These are phyloP conservation scores for Cetoscarus ocellatus DNA, from an alignment of 2,797 vertebrate genomes.

Conservation along the genomic window DNA sequence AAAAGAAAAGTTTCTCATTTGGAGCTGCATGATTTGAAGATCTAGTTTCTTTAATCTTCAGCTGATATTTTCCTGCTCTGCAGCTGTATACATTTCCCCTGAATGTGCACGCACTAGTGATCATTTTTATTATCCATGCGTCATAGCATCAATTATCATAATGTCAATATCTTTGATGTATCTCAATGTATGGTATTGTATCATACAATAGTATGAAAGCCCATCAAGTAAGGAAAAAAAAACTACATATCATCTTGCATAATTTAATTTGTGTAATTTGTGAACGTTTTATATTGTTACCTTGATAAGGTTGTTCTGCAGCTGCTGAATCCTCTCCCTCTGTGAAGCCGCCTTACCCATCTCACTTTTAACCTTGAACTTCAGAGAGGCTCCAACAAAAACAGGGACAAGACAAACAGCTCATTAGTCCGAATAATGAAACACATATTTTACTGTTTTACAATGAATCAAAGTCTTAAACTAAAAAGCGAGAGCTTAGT, in stretches of 20 bases:
- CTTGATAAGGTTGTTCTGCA: conserved; percentile 92
- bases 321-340: conserved; percentile 84
- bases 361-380: conserved; percentile 79
- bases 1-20: no score
- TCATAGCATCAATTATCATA: no score
- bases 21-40: no score
- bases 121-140: no score
- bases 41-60: no score
- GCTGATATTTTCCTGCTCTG: no score
- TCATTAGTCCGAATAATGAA: neutral
- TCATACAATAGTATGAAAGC: neutral
- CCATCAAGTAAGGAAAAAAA: neutral
- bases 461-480: neutral
- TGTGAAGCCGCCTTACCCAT: conserved; percentile 68
- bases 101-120: no score
- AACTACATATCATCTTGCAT: neutral
- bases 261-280: neutral
- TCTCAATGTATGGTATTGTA: no score
- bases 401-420: neutral
- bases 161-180: no score
- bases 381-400: conserved; percentile 77
- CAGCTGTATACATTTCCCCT: no score
- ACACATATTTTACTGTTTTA: neutral
- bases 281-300: conserved; percentile 66
- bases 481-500: neutral